Evolutionary conservation across 1,140 invertebrate species (phyloP), one percentile per base, ranked within the genome.

Genomic region (Bombus pascuorum): DNA sequence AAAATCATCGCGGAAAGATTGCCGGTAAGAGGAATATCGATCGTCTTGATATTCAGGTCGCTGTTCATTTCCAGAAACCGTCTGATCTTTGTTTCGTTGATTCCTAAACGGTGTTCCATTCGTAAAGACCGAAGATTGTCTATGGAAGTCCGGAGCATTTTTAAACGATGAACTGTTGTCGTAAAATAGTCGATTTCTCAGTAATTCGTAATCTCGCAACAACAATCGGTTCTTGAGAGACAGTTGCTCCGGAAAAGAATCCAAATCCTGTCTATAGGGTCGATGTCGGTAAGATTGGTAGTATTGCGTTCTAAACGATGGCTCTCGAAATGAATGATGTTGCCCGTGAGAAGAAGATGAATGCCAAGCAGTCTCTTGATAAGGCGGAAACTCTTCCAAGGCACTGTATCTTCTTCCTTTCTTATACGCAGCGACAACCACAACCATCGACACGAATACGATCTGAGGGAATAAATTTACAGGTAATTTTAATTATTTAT

Each of bases 401-500:
- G 10, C 66, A 42, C 47, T 66, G 37, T 53, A 57, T 53, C 62
- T 39, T 44, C 79, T 86, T 44, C 47, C 74, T 53, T 92, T 85
- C 34, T 86, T 86, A 74, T 86, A 90, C 10, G 86, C 92, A 9
- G 39, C 72, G 2, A 89, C 92, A 32, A 85, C 80, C 82, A 86
- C 78, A n/a, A 86, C 83, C 83, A 86, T 89, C 68, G 13, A 10
- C 28, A 70, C 73, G 22, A 93, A 66, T 62, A 93, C 57, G 66
- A 93, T 84, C 93, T 94, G 86, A 62, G n/a, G n/a, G 28, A 83
- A 82, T 15, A 59, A 39, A 78, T 76, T 44, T 32, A 8, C 15
- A 66, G 6, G 15, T 32, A 66, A 32, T 62, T 12, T n/a, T n/a
- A 3, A 12, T 62, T 13, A 62, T 62, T 62, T n/a, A 62, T 12